Conservation (phyloP, 2,113 vertebrate genomes). For the Pogona vitticeps region DNA sequence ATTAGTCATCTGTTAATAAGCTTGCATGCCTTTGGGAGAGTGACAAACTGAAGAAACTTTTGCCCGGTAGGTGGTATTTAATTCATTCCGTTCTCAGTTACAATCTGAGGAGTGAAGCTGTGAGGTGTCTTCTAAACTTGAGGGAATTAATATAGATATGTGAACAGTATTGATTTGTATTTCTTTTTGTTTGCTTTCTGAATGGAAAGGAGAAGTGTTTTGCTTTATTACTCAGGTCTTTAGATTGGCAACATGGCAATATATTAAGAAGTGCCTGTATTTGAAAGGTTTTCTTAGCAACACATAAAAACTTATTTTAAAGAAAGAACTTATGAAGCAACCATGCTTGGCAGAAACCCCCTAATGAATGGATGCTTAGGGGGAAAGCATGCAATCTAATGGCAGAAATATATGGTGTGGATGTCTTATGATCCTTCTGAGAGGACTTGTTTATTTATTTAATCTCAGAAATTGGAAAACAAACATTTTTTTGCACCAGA, state of each 20-base stretch:
- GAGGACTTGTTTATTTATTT: too few relatives aligned
- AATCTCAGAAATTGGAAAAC: too few relatives aligned
- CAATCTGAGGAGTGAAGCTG: not conserved
- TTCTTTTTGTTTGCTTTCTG: not conserved
- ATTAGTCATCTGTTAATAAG: not conserved
- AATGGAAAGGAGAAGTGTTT: not conserved
- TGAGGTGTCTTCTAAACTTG: not conserved
- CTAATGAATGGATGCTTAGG: too few relatives aligned
- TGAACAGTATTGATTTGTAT: not conserved
- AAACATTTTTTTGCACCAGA: too few relatives aligned
- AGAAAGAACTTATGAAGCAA: too few relatives aligned
- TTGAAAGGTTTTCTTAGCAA: not conserved
- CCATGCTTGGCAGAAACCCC: too few relatives aligned
- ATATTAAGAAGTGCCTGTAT: not conserved
- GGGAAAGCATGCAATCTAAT: too few relatives aligned
- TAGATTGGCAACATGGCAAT: not conserved
- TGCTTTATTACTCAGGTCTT: not conserved
- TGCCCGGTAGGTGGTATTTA: not conserved
- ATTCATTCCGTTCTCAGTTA: not conserved
- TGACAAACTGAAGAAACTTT: too few relatives aligned
- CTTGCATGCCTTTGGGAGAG: too few relatives aligned
- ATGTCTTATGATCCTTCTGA: too few relatives aligned
- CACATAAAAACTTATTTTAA: not conserved
- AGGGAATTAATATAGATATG: too few relatives aligned
- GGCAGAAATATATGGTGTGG: too few relatives aligned